Evolutionary conservation across 1,140 invertebrate species (phyloP).

Genomic region (Caenorhabditis latens): DNA sequence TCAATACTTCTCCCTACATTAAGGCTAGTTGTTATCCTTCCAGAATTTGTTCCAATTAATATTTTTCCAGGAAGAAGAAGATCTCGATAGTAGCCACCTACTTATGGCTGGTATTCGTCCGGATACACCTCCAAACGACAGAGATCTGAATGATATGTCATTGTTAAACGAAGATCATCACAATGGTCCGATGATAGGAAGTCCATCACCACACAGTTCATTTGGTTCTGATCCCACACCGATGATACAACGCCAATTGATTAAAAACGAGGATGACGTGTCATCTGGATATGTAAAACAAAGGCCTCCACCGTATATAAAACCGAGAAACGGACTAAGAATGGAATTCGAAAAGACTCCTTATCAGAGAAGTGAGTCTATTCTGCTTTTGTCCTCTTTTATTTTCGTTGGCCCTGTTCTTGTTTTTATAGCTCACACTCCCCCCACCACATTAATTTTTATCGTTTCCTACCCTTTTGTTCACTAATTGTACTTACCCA

Average conservation of each 20-base stretch:
- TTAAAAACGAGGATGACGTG: slow-evolving; percentile 50
- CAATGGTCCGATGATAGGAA: background rate
- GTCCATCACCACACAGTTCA: slow-evolving; percentile 57
- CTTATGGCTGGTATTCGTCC: slow-evolving; percentile 48
- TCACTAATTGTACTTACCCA: slow-evolving; percentile 52
- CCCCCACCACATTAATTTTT: background rate
- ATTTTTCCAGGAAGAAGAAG: slow-evolving; percentile 56
- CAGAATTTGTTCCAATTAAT: background rate
- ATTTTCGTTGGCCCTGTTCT: background rate
- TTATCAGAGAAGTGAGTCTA: slow-evolving; percentile 40
- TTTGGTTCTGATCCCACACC: slow-evolving; percentile 53
- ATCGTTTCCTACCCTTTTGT: slow-evolving; percentile 6
- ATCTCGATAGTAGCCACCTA: slow-evolving; percentile 48
- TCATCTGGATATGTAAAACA: slow-evolving; percentile 2
- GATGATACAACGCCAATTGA: slow-evolving; percentile 39
- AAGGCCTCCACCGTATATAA: background rate
- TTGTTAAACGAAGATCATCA: slow-evolving; percentile 5
- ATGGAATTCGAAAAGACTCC: background rate
- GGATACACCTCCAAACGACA: background rate
- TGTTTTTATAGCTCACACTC: background rate
- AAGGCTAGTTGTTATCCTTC: slow-evolving; percentile 21
- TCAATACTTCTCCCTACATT: slow-evolving; percentile 35
- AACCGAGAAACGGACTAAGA: background rate
- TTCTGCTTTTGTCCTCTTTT: background rate
- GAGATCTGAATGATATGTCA: slow-evolving; percentile 20